Conservation (phyloP, 2,113 vertebrate genomes). For the Tupaia tana region DNA sequence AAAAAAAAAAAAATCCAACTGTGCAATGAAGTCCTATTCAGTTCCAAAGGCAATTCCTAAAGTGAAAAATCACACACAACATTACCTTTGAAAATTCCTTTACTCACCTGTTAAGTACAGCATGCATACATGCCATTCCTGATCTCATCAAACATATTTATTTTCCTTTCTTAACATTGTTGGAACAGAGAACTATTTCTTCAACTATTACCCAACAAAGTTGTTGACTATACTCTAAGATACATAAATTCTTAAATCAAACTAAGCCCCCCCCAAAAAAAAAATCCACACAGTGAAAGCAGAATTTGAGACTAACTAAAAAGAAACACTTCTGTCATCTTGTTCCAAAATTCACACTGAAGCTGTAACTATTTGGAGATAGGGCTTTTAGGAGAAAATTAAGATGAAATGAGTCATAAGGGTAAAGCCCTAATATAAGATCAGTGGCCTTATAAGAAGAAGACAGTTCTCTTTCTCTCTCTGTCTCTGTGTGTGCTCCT, state of each 20-base stretch:
- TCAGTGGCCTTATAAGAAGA: background rate
- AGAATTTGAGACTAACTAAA: constrained; percentile 16
- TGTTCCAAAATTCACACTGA: background rate
- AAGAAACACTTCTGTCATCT: background rate
- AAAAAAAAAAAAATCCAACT: background rate
- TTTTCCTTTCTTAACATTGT: background rate
- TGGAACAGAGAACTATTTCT: constrained; percentile 31
- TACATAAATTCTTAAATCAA: background rate
- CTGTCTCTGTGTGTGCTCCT: too few relatives aligned
- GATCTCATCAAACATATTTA: background rate
- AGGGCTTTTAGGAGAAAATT: background rate
- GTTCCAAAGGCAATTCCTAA: constrained; percentile 29
- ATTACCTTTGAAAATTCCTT: constrained; percentile 31
- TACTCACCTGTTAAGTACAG: background rate
- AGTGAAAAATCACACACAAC: constrained; percentile 3
- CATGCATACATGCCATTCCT: background rate
- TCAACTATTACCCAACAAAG: background rate
- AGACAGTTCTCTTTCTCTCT: background rate
- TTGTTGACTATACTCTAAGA: background rate
- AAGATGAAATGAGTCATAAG: background rate
- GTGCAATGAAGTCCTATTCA: constrained; percentile 33
- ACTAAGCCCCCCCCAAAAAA: background rate
- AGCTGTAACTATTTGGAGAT: background rate
- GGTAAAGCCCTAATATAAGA: background rate
- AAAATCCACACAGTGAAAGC: background rate